Conservation (phyloP, 2,113 vertebrate species). For the Herpetotheres cachinnans region DNA sequence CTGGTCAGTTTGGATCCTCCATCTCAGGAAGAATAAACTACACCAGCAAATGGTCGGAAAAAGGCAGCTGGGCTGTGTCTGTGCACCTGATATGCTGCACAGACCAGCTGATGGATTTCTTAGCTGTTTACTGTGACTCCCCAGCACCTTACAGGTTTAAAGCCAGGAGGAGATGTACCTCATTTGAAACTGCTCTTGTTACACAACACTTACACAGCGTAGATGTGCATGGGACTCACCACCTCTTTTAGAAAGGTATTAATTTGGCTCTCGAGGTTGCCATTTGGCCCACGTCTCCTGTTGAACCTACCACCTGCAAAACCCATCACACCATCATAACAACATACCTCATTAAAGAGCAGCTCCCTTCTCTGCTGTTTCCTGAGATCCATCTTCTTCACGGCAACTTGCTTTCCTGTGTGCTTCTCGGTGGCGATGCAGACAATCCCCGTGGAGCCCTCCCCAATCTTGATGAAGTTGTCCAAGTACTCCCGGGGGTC, state of each 20-base stretch:
- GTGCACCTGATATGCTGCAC: background rate
- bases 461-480: constrained; percentile 97
- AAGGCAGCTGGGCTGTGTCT: background rate
- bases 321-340: rapidly evolving
- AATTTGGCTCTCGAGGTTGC: background rate
- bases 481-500: constrained; percentile 97
- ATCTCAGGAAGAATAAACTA: background rate
- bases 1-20: background rate
- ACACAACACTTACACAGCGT: rapidly evolving
- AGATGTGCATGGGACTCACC: background rate
- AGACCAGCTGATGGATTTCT: background rate
- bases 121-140: background rate
- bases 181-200: background rate
- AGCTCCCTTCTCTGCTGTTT: constrained; percentile 96
- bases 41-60: background rate
- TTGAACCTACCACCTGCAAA: background rate
- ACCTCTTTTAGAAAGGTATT: rapidly evolving
- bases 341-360: constrained; percentile 93
- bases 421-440: constrained; percentile 97
- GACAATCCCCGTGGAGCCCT: constrained; percentile 96
- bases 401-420: constrained; percentile 94
- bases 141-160: background rate
- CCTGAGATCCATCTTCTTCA: constrained; percentile 99
- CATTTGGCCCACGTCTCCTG: background rate
- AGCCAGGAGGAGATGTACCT: background rate